Conservation (phyloP, 1,140 invertebrate species). For the Vanessa atalanta region DNA sequence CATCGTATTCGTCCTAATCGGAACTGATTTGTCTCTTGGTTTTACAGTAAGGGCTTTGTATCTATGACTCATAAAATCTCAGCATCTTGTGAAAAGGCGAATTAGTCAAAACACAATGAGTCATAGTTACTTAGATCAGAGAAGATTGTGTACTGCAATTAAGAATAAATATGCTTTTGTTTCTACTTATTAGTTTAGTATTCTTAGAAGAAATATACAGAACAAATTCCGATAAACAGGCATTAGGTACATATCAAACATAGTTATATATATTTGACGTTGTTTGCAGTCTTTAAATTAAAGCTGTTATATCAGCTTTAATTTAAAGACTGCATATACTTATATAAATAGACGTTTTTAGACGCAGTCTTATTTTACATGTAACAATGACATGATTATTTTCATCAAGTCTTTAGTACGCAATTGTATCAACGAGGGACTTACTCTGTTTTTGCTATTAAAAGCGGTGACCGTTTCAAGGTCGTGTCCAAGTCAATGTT, state of each 20-base stretch:
- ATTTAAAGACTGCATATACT: too few species aligned
- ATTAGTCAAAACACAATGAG: slow-evolving; percentile 1
- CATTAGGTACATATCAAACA: not conserved
- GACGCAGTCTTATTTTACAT: slow-evolving; percentile 7
- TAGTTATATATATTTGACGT: not conserved
- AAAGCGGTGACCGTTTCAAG: slow-evolving; percentile 31
- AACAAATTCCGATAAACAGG: too few species aligned
- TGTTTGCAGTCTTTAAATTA: not conserved
- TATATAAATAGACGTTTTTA: too few species aligned
- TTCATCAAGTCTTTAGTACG: slow-evolving; percentile 15
- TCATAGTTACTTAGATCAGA: not conserved
- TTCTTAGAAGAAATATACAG: too few species aligned
- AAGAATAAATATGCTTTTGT: not conserved
- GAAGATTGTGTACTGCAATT: not conserved
- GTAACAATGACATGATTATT: slow-evolving; percentile 12
- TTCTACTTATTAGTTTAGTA: too few species aligned
- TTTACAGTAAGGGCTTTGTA: slow-evolving; percentile 23
- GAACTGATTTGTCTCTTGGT: slow-evolving; percentile 26
- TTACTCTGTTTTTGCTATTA: slow-evolving; percentile 36
- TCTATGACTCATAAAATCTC: slow-evolving; percentile 16
- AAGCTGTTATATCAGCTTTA: too few species aligned
- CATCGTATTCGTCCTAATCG: slow-evolving; percentile 24
- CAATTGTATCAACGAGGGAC: slow-evolving; percentile 7
- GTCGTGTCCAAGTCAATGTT: slow-evolving; percentile 3
- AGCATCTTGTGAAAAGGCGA: not conserved